Evolutionary conservation across 2,113 vertebrate species (phyloP), one percentile per base, ranked within the genome.

Genomic region (Equus przewalskii): DNA sequence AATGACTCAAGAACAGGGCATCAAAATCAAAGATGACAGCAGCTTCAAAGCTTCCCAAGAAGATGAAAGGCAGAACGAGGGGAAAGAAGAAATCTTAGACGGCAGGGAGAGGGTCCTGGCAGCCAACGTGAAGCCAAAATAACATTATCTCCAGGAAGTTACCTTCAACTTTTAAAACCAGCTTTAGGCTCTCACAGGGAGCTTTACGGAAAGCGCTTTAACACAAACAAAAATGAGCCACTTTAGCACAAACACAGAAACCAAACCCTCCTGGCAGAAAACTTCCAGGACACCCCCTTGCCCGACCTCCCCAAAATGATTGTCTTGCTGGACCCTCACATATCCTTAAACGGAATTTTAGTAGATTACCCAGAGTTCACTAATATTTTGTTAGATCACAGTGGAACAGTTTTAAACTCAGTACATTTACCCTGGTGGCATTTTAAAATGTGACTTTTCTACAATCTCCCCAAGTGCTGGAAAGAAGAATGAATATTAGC

Each of bases 1-100:
- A 49, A 86, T 72, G 91, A 86, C 88, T 96, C 21, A 6, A 96
- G 91, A 82, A 67, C 51, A 26, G 6, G 0, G 1, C 67, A 0
- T 95, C 19, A 15, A 93, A 97, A 95, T 84, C 96, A 94, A 94
- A 90, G 84, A 78, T 36, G 84, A 75, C 14, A 1, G 72, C 18
- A 26, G 88, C 87, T 94, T 96, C 97, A 83, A 87, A 94, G 95
- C 69, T 79, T 60, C n/a, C 7, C 2, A 1, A 21, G 14, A n/a
- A 75, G 93, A 97, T 98, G 79, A 95, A 92, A 96, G 75, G 46
- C 30, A 16, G 16, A 36, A 60, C 0, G 1, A 4, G 13, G 12
- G 64, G 46, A 81, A 36, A 69, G 80, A 64, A 65, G 54, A 54
- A 8, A 6, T 22, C 28, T 7, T 0, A 62, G 73, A 49, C 6